Percentiles rank a stretch among this genome's conserved stretches.
These are phyloP conservation scores for Pseudopleuronectes americanus DNA, from an alignment of 2,797 vertebrate species.

Conservation along the genomic window DNA sequence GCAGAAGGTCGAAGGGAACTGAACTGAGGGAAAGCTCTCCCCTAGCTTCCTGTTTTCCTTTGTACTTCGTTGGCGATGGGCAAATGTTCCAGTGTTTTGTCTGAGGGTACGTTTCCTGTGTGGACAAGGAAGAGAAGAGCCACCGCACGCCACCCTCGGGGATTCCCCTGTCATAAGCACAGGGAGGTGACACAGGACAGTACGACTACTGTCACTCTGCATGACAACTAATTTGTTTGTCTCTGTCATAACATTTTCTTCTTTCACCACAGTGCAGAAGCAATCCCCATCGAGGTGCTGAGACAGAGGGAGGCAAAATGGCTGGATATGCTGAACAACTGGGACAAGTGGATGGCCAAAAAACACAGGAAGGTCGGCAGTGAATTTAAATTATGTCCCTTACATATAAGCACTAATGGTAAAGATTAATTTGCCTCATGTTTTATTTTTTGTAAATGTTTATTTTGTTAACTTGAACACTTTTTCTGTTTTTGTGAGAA, in stretches of 20 bases:
- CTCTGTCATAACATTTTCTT: constrained; percentile 7
- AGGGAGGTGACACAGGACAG: constrained; percentile 12
- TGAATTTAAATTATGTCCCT: constrained; percentile 1
- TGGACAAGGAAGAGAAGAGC: constrained; percentile 56
- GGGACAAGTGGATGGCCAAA: constrained; percentile 99
- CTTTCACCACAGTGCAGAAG: constrained; percentile 82
- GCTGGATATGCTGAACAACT: constrained; percentile 98
- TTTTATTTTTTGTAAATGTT: not conserved
- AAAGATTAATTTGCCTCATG: not conserved
- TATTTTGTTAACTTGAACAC: too few species aligned
- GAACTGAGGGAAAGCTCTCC: constrained; percentile 67
- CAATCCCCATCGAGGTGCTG: constrained; percentile 90
- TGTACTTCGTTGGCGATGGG: constrained; percentile 39
- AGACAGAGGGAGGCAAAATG: constrained; percentile 95
- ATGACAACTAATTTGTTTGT: not conserved
- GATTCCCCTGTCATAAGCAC: constrained; percentile 11
- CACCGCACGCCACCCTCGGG: constrained; percentile 3
- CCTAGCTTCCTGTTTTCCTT: constrained; percentile 77
- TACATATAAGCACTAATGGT: not conserved
- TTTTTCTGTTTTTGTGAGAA: not conserved
- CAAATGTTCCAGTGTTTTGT: constrained; percentile 49
- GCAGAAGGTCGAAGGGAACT: constrained; percentile 32
- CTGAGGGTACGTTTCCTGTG: constrained; percentile 65
- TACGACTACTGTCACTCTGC: not conserved
- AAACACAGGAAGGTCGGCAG: constrained; percentile 93